phyloP scores from a whole-genome alignment of 2,113 vertebrate genomes.

The Cololabis saira region DNA sequence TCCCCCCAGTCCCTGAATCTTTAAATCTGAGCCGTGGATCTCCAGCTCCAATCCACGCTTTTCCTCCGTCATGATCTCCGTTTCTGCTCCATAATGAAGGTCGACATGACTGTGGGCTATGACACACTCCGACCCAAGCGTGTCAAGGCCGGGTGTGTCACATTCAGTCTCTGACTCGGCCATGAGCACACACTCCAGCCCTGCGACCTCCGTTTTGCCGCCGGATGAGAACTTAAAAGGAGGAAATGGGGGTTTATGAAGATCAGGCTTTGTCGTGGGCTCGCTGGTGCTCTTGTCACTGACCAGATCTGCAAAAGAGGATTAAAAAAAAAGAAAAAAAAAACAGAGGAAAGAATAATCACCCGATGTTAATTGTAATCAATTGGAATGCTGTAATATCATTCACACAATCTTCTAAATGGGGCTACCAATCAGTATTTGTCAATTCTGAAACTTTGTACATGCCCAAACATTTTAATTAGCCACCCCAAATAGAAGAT shows the following conservation, averaged over 20 bases:
- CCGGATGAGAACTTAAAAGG: slow-evolving; percentile 61
- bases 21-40: slow-evolving; percentile 80
- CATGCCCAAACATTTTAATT: no score
- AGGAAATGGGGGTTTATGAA: slow-evolving; percentile 49
- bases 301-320: slow-evolving; percentile 57
- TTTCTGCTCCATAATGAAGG: slow-evolving; percentile 84
- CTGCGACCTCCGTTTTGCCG: slow-evolving; percentile 83
- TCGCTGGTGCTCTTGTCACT: slow-evolving; percentile 30
- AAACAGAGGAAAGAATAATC: no score
- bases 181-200: slow-evolving; percentile 87
- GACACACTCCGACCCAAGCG: slow-evolving; percentile 87
- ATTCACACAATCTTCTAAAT: no score
- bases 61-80: slow-evolving; percentile 84
- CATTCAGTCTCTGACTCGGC: slow-evolving; percentile 87
- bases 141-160: slow-evolving; percentile 86
- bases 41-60: slow-evolving; percentile 82
- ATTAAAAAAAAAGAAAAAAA: not conserved
- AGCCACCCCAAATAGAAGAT: no score
- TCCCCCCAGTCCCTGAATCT: slow-evolving; percentile 77
- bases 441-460: no score
- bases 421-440: no score
- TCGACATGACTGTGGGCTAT: slow-evolving; percentile 86
- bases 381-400: no score
- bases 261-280: slow-evolving; percentile 14
- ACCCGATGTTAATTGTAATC: not conserved